Evolutionary conservation across 64 coral and sea anemone genomes (phyloP).

Genomic region (Porites lutea): DNA sequence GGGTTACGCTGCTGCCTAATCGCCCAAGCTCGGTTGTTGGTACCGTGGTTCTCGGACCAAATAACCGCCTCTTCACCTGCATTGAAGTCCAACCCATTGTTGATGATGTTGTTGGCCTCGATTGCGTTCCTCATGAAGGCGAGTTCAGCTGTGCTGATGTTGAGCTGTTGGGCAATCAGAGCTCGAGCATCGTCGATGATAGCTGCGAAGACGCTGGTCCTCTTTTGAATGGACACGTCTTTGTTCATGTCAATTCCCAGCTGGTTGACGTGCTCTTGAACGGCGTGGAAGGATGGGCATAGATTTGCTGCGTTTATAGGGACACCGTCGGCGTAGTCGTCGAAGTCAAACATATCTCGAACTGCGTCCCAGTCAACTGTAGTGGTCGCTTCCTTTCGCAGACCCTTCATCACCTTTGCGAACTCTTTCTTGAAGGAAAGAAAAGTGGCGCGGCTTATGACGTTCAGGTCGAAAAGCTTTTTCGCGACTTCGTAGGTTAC

Average conservation of each 20-base stretch:
- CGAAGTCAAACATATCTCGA: slow-evolving; percentile 28
- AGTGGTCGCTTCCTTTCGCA: too few species aligned
- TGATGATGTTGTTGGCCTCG: slow-evolving; percentile 49
- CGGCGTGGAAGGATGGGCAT: not conserved
- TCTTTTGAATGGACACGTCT: slow-evolving; percentile 16
- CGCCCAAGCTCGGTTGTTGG: slow-evolving; percentile 29
- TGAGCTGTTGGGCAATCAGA: slow-evolving; percentile 22
- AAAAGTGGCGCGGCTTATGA: not conserved
- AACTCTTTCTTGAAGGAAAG: not conserved
- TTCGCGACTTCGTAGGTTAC: not conserved
- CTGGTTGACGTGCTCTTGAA: not conserved
- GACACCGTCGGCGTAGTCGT: not conserved
- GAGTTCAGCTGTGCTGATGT: slow-evolving; percentile 3
- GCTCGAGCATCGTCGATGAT: not conserved
- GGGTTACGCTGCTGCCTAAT: not conserved
- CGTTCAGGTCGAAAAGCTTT: not conserved
- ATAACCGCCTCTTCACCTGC: slow-evolving; percentile 34
- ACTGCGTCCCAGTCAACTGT: not conserved
- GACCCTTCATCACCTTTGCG: too few species aligned
- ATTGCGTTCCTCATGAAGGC: slow-evolving; percentile 35
- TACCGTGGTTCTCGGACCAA: slow-evolving; percentile 34
- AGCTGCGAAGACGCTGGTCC: too few species aligned
- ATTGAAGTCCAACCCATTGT: slow-evolving; percentile 4
- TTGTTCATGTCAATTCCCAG: slow-evolving; percentile 25
- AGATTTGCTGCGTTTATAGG: slow-evolving; percentile 51